Evolutionary conservation across 1,140 invertebrate species (phyloP).

Genomic region (Diuraphis noxia): DNA sequence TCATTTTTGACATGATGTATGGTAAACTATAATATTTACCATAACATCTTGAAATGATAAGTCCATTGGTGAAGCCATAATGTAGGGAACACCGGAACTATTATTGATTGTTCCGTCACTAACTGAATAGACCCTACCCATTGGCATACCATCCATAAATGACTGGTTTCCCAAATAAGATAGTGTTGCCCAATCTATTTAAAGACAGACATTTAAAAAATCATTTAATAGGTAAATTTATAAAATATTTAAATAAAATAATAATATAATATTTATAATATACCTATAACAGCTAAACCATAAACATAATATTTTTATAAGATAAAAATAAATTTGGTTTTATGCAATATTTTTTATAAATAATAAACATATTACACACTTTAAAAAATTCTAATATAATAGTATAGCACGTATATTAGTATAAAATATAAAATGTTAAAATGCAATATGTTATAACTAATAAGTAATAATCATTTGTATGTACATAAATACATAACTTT

Average conservation of each 20-base stretch:
- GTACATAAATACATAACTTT: too few relatives aligned
- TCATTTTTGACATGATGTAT: not conserved
- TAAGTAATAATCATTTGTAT: too few relatives aligned
- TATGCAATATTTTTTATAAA: too few relatives aligned
- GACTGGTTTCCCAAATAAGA: conserved; percentile 56
- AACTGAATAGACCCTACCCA: conserved; percentile 74
- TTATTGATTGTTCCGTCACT: conserved; percentile 71
- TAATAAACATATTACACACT: too few relatives aligned
- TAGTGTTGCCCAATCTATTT: conserved; percentile 55
- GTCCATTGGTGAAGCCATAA: conserved; percentile 77
- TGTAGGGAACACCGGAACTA: conserved; percentile 75
- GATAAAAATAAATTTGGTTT: not conserved
- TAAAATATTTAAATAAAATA: not conserved
- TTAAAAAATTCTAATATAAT: too few relatives aligned
- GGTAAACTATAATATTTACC: conserved; percentile 61
- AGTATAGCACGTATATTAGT: too few relatives aligned
- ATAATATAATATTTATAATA: too few relatives aligned
- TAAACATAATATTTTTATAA: not conserved
- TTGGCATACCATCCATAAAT: conserved; percentile 70
- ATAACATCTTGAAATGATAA: conserved; percentile 72
- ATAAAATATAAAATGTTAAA: too few relatives aligned
- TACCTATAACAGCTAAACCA: not conserved
- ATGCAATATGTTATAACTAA: too few relatives aligned
- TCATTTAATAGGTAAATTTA: not conserved
- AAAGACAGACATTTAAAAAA: not conserved